phyloP scores from a whole-genome alignment of 2,113 vertebrate species.

The Paracanthobrama guichenoti region DNA sequence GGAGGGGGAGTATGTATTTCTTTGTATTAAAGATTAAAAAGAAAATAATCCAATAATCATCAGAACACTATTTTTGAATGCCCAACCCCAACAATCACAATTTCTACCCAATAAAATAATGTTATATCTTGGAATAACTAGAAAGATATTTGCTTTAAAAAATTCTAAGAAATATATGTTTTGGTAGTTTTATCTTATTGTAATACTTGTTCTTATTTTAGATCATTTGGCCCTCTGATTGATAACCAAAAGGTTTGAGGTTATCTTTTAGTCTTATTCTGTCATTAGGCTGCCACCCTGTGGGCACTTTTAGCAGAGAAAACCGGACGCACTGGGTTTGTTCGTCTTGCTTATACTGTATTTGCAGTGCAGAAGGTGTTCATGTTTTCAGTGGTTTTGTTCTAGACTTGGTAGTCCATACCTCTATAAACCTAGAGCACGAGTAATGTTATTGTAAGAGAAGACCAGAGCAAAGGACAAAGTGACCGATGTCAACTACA shows the following conservation, averaged over 20 bases:
- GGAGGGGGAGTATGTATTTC: no score
- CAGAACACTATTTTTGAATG: no score
- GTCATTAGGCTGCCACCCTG: neutral
- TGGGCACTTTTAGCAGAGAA: neutral
- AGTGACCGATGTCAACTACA: neutral
- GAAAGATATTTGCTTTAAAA: no score
- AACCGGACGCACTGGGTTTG: neutral
- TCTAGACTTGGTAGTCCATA: neutral
- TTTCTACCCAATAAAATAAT: no score
- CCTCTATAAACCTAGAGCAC: neutral
- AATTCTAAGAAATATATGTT: no score
- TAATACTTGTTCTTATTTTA: no score
- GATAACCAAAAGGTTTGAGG: neutral
- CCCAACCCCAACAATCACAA: no score
- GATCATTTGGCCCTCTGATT: no score
- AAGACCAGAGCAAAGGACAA: neutral
- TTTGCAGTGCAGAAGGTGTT: neutral
- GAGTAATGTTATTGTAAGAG: neutral
- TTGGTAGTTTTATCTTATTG: no score
- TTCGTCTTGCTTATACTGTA: neutral
- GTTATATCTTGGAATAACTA: no score
- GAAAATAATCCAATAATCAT: no score
- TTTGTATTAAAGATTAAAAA: no score
- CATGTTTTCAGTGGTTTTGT: neutral
- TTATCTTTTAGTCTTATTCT: neutral